Evolutionary conservation across 1,140 invertebrate species (phyloP).

Genomic region (Cherax destructor): DNA sequence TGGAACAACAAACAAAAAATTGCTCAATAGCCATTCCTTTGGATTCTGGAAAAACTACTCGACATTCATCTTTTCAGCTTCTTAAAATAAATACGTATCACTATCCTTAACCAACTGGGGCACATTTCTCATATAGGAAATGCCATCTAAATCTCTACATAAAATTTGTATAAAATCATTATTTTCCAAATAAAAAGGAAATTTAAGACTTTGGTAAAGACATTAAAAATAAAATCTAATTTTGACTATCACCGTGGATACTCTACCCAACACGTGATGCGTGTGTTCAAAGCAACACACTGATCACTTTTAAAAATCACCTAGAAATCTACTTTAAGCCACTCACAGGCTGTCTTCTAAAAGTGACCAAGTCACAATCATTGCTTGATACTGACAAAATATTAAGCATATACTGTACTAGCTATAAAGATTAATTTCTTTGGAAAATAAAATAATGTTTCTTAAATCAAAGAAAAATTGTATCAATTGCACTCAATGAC

Average conservation of each 20-base stretch:
- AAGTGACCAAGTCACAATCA: background rate
- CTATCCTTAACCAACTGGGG: conserved; percentile 48
- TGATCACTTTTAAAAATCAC: conserved; percentile 11
- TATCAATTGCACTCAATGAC: conserved; percentile 5
- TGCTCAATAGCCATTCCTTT: conserved; percentile 56
- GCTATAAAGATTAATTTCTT: background rate
- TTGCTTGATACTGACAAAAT: conserved; percentile 16
- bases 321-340: conserved; percentile 47
- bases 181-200: conserved; percentile 48
- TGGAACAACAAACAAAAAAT: conserved; percentile 59
- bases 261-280: conserved; percentile 22
- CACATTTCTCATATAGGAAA: conserved; percentile 54
- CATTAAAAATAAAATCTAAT: conserved; percentile 65
- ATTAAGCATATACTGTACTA: background rate
- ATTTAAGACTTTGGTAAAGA: conserved; percentile 58
- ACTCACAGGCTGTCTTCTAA: conserved; percentile 38
- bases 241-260: conserved; percentile 51
- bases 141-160: conserved; percentile 50
- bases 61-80: conserved; percentile 2
- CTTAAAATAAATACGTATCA: conserved; percentile 65
- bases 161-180: conserved; percentile 58
- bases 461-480: background rate
- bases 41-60: conserved; percentile 33
- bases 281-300: background rate
- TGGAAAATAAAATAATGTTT: background rate